phyloP scores from a whole-genome alignment of 30 jellyfish, hydroid and myxozoan species.

The Pseudorhiza aurosa region DNA sequence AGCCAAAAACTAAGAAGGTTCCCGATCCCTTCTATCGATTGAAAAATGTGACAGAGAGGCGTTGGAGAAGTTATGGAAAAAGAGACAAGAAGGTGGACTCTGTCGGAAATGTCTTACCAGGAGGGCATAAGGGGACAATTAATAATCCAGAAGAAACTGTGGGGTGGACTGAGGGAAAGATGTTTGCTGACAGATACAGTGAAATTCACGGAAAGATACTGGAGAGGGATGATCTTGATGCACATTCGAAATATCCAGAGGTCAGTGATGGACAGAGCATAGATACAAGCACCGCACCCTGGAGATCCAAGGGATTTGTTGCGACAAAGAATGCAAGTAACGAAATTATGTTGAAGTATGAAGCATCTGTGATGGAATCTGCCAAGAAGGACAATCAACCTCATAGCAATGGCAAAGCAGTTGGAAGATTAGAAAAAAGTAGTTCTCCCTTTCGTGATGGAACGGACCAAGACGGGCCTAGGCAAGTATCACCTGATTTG shows the following conservation, averaged over 20 bases:
- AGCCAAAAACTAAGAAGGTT: slow-evolving; percentile 27
- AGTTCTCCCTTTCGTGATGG: no score
- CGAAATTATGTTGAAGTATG: slow-evolving; percentile 5
- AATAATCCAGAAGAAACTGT: background rate
- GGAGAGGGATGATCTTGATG: slow-evolving; percentile 40
- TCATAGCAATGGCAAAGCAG: background rate
- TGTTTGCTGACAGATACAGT: slow-evolving; percentile 40
- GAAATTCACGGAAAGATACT: slow-evolving; percentile 57
- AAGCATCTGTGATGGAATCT: background rate
- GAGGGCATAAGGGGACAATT: background rate
- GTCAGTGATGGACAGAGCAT: background rate
- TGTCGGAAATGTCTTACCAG: background rate
- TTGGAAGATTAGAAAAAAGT: no score
- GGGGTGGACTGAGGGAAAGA: slow-evolving; percentile 71
- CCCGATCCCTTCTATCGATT: slow-evolving; percentile 37
- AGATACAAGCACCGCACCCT: slow-evolving; percentile 17
- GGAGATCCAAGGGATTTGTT: slow-evolving; percentile 18
- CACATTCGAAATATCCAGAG: background rate
- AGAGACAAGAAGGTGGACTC: slow-evolving; percentile 22
- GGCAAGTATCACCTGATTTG: no score
- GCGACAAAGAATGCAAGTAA: background rate
- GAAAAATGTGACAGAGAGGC: slow-evolving; percentile 39
- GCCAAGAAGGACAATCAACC: background rate
- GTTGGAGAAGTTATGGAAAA: slow-evolving; percentile 50
- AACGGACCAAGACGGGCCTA: no score